Evolutionary conservation across 2,888 invertebrate genomes (phyloP).

Genomic region (Neelides folsomi): DNA sequence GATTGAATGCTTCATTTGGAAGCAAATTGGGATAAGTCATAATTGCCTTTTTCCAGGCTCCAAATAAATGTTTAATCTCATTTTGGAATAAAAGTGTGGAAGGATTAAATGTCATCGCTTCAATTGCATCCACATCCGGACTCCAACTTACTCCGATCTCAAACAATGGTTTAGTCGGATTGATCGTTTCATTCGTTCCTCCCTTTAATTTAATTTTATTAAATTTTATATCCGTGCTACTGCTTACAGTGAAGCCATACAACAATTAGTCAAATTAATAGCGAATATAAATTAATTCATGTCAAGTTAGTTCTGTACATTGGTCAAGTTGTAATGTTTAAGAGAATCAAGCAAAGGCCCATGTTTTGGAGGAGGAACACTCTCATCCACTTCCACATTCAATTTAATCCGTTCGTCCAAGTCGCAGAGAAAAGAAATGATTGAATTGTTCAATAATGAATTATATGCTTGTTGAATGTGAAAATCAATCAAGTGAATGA

Average conservation of each 20-base stretch:
- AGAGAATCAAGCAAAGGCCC: constrained; percentile 40
- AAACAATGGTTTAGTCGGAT: constrained; percentile 43
- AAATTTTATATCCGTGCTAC: too few relatives aligned
- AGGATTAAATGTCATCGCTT: constrained; percentile 45
- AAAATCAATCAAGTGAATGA: constrained; percentile 57
- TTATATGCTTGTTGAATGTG: constrained; percentile 57
- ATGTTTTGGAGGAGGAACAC: constrained; percentile 36
- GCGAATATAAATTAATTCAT: too few relatives aligned
- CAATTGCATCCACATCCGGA: too few relatives aligned
- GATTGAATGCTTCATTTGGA: constrained; percentile 53
- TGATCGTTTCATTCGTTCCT: not conserved
- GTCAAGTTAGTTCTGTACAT: too few relatives aligned
- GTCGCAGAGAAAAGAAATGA: constrained; percentile 45
- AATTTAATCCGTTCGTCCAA: constrained; percentile 45
- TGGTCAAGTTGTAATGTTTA: too few relatives aligned
- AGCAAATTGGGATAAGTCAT: constrained; percentile 56
- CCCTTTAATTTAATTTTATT: too few relatives aligned
- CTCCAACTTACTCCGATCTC: constrained; percentile 45
- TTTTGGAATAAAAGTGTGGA: constrained; percentile 47
- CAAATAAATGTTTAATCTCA: constrained; percentile 49
- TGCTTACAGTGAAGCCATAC: too few relatives aligned
- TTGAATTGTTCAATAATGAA: constrained; percentile 50
- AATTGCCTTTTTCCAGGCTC: constrained; percentile 54
- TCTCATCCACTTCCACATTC: constrained; percentile 41
- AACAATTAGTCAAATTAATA: too few relatives aligned